Base-by-base conservation (phyloP, 2,888 invertebrate genomes). In the Leptinotarsa juncta region DNA sequence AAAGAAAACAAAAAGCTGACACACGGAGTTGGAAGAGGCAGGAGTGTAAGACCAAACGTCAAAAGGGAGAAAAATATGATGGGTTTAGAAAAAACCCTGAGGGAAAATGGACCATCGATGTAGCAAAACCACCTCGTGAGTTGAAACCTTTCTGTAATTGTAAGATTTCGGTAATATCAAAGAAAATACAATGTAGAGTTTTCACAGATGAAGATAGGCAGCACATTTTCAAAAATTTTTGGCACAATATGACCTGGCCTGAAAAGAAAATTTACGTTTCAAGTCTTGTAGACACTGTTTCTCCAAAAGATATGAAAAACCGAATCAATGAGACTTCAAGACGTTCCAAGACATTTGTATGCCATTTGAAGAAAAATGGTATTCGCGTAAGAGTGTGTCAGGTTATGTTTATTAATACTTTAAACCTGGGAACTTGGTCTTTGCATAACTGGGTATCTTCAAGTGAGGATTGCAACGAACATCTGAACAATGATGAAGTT, bases 1-100 rank as follows among this genome's bases (percentile, higher is more conserved):
- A 66, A 16, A 66, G 48, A 66, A 66, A n/a, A 66, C 32, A 49
- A 66, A 66, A 66, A 66, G 7, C 66, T 26, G 42, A 66, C 20
- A 66, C 66, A n/a, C n/a, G 32, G 66, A 49, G 32, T 15, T 49
- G 49, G 42, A 49, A 66, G 48, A 49, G 49, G 66, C 66, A 66
- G 49, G 66, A 50, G 50, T 50, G 50, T 50, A 50, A 50, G 50
- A 50, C 50, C 50, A 50, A 50, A 50, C 50, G 50, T 50, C 50
- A 66, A 66, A 66, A 66, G 14, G 49, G 66, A 18, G 66, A 66
- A 66, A 66, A 32, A 66, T 66, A 66, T 66, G 26, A 66, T 66
- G 48, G 66, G 42, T 18, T 66, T 42, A 48, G 42, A 66, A 66
- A 66, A 66, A 66, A 66, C 20, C 42, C 20, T 48, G 42, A 66